Evolutionary conservation across 2,113 vertebrate genomes (phyloP), one percentile per base, ranked within the genome.

Genomic region (Sebastes schlegelii): DNA sequence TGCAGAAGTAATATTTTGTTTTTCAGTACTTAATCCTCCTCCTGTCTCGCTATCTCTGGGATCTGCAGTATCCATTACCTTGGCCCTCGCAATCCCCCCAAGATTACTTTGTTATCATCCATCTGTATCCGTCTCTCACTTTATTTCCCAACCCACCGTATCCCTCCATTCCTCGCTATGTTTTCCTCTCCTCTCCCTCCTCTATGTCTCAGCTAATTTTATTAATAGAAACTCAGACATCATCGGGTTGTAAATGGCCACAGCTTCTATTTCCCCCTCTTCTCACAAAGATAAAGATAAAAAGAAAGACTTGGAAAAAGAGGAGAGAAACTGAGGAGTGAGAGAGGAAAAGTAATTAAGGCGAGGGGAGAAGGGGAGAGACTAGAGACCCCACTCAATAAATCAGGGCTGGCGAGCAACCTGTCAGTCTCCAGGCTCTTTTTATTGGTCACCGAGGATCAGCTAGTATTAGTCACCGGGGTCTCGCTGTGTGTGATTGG

Each of bases 381-480:
- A 89, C 77, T 71, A 45, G 51, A 69, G 82, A 87, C 82, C 80
- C 78, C 54, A 89, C 87, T 92, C 85, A 85, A 94, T 94, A 94
- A 91, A 92, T 94, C 91, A 91, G 90, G 89, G 85, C 72, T 49
- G 71, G 83, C 60, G 72, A 84, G 90, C 79, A 88, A 93, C 86
- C 90, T 91, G 91, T 91, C 89, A 91, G 89, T 93, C 91, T 87
- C 86, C 77, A 66, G 88, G 86, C 90, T 84, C 87, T 87, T 91
- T 90, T 94, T 93, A 94, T 94, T 94, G 92, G 92, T 93, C 92
- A 93, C 90, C 17, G 77, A 93, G 89, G 92, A 93, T 92, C 91
- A 91, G 89, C 90, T 88, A 80, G 89, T 88, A 93, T 91, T 93
- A 91, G 90, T 91, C 91, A 91, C 91, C 7, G 10, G 85, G 80